These are phyloP conservation scores for Emydura subglobosa DNA, from an alignment of 2,113 vertebrate genomes.

Conservation along the genomic window DNA sequence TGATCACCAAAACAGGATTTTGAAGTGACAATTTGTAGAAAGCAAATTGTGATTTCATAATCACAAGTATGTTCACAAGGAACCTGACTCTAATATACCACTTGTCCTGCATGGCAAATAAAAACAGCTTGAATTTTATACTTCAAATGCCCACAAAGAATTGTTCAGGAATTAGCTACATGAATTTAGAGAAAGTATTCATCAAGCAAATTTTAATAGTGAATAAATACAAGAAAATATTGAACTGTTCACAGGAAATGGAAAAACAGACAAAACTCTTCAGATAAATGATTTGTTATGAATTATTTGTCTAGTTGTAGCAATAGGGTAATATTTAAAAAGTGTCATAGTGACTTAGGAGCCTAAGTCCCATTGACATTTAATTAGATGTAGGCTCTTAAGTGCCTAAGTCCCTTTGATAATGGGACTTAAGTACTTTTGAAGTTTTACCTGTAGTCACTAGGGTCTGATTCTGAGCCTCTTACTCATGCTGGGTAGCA, in stretches of 20 bases:
- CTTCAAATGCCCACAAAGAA: not conserved
- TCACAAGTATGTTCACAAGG: not conserved
- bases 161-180: not conserved
- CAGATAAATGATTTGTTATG: not conserved
- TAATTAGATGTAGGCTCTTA: not conserved
- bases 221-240: not conserved
- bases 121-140: not conserved
- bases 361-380: not conserved
- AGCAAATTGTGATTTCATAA: not conserved
- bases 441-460: not conserved
- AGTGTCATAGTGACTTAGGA: not conserved
- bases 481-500: not conserved
- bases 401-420: not conserved
- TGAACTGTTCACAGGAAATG: not conserved
- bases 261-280: not conserved
- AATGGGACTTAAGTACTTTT: not conserved
- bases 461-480: not conserved
- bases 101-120: not conserved
- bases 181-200: not conserved
- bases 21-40: fast-evolving
- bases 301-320: not conserved
- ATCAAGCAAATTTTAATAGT: not conserved
- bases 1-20: not conserved
- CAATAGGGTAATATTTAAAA: not conserved
- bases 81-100: not conserved